A percentile compares a stretch with the other conserved stretches of the same genome.
Evolutionary conservation across 1,140 invertebrate species (phyloP).

Genomic region (Triops cancriformis): DNA sequence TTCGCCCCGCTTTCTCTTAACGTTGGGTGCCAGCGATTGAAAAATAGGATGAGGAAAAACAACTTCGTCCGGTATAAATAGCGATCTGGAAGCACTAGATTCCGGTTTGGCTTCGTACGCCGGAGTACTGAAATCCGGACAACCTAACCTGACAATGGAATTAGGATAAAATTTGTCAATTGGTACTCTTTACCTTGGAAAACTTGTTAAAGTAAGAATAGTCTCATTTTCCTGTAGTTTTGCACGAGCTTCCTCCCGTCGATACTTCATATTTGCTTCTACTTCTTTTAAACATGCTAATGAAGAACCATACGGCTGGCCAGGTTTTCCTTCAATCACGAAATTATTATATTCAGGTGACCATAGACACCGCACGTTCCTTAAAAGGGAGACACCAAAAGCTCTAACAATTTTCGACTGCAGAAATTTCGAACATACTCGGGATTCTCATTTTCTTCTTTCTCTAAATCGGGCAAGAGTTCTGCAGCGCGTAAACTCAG

Average conservation of each 20-base stretch:
- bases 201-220: slow-evolving; percentile 81
- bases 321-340: slow-evolving; percentile 99
- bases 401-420: not conserved
- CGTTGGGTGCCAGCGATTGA: slow-evolving; percentile 88
- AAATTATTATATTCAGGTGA: slow-evolving; percentile 96
- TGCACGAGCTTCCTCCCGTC: slow-evolving; percentile 74
- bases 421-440: slow-evolving; percentile 50
- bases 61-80: slow-evolving; percentile 92
- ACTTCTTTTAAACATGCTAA: slow-evolving; percentile 95
- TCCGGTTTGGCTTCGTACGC: slow-evolving; percentile 56
- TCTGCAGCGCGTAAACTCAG: slow-evolving; percentile 73
- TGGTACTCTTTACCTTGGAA: slow-evolving; percentile 91
- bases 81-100: slow-evolving; percentile 65
- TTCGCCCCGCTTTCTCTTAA: slow-evolving; percentile 76
- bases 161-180: not conserved
- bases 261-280: no score
- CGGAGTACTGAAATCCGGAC: slow-evolving; percentile 81
- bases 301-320: slow-evolving; percentile 84
- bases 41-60: slow-evolving; percentile 94
- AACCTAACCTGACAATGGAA: slow-evolving; percentile 52
- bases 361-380: slow-evolving; percentile 80
- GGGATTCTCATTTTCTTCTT: slow-evolving; percentile 71
- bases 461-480: slow-evolving; percentile 61
- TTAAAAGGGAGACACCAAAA: slow-evolving; percentile 35
- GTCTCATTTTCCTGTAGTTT: slow-evolving; percentile 70